Evolutionary conservation across 1,140 invertebrate species (phyloP), one percentile per base, ranked within the genome.

Genomic region (Leptinotarsa lineolata): DNA sequence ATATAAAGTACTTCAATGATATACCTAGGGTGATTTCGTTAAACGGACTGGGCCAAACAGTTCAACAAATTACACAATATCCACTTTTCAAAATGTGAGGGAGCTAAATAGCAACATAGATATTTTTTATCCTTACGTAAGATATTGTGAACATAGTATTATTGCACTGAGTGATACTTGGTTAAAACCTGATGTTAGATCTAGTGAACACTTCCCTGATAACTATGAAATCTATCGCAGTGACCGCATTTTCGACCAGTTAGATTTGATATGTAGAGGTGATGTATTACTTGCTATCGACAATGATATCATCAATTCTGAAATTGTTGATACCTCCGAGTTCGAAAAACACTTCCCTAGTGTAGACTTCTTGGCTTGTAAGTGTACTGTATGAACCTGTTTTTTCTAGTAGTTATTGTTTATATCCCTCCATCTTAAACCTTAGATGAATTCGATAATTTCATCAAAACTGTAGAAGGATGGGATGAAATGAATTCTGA

Each of bases 201-300:
- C 20, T 54, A 15, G 44, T 68, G 30, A 68, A 45, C 66, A 0
- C 13, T 68, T 68, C 46, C 66, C 66, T 15, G 66, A 18, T 46
- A 68, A 46, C 18, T 68, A 68, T 46, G 30, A 45, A 45, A 39
- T 48, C 66, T 15, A 68, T 68, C 66, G 15, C 18, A 45, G 0
- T 48, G 45, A 48, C 18, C 30, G n/a, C n/a, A 68, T 46, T 20
- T 22, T 68, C 30, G 39, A 2, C 6, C 30, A 18, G 45, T 20
- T 39, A 39, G 8, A 39, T 39, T 39, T 48, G 30, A 68, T 15
- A 39, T 16, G 16, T 68, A n/a, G 2, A 44, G 24, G 66, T n/a
- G 66, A 39, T n/a, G 45, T 68, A n/a, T 68, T 68, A n/a, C n/a
- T 68, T 6, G 66, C 66, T 68, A 45, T 68, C 20, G 66, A 68